phyloP scores from a whole-genome alignment of 2,888 invertebrate species.

The Pheosia tremula region DNA sequence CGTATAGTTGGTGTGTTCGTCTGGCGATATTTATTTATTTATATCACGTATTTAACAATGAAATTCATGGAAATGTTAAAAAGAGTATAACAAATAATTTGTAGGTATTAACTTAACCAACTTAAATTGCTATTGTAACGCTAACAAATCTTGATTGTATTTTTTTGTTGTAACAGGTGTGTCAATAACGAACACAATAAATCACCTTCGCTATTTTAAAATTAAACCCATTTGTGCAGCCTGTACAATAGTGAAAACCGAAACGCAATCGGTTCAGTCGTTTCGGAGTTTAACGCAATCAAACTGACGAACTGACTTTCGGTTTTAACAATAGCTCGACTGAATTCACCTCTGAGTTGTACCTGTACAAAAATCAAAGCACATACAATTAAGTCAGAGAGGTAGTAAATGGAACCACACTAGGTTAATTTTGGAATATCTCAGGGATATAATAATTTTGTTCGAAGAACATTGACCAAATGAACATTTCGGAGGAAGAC shows the following conservation, averaged over 20 bases:
- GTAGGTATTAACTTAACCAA: neutral
- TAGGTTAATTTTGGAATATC: too few species aligned
- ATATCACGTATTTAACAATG: too few species aligned
- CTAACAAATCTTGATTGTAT: neutral
- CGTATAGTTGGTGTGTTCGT: too few species aligned
- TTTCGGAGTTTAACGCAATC: constrained; percentile 14
- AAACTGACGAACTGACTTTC: constrained; percentile 5
- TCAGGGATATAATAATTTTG: too few species aligned
- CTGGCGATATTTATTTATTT: too few species aligned
- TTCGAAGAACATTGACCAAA: too few species aligned
- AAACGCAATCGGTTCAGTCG: constrained; percentile 2
- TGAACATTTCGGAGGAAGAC: too few species aligned
- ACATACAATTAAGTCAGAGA: too few species aligned
- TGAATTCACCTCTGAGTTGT: neutral
- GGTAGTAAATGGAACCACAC: too few species aligned
- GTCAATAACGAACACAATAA: constrained; percentile 5
- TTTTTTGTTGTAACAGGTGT: neutral
- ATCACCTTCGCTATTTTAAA: constrained; percentile 5
- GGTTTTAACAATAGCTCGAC: neutral
- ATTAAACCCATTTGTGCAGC: constrained; percentile 6
- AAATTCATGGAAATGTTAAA: too few species aligned
- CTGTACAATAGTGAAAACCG: constrained; percentile 13
- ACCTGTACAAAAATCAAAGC: too few species aligned
- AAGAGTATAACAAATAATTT: too few species aligned
- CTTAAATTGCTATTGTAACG: neutral